Evolutionary conservation across 2,888 invertebrate species (phyloP), one percentile per base, ranked within the genome.

Genomic region (Rugalucina vietnamica): DNA sequence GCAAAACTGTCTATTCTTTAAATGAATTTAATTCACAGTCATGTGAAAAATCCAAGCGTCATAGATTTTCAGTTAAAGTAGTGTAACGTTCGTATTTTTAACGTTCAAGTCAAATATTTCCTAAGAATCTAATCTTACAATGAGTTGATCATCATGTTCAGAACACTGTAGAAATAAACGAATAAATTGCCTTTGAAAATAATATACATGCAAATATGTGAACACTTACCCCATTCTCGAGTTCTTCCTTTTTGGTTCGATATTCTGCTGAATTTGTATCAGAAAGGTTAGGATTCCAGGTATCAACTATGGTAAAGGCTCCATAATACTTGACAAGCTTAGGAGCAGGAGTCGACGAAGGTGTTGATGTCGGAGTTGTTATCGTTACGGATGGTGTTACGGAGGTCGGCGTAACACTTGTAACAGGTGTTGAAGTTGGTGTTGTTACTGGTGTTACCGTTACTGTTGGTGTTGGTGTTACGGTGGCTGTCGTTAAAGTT

Each of bases 231-330:
- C 77, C 70, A 29, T 21, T 14, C 29, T 69, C 75, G 14, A 88
- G 43, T 1, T 29, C 24, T 21, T 27, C 29, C 18, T 36, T 73
- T 27, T 85, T 50, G 2, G 18, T n/a, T 18, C 43, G 39, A 54
- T 85, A 89, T 37, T 83, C 82, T 18, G 14, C 29, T 24, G 87
- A 83, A 21, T 37, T 74, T 0, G 49, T 71, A 70, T 89, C 60
- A 10, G 50, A 5, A 0, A 89, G 76, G 0, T 49, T 43, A 0
- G 60, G 29, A 60, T 60, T 49, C 83, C 83, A 89, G 14, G 34
- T 75, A 3, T 75, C 77, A 12, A 71, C 82, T 14, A 89, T 85
- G 76, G 39, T 84, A 10, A 89, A 75, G n/a, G 72, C 50, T 43
- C 81, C 87, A 32, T 57, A 70, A 14, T 84, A 49, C 3, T 75